Conservation (phyloP, 2,888 invertebrate species). For the Linyphia triangularis region DNA sequence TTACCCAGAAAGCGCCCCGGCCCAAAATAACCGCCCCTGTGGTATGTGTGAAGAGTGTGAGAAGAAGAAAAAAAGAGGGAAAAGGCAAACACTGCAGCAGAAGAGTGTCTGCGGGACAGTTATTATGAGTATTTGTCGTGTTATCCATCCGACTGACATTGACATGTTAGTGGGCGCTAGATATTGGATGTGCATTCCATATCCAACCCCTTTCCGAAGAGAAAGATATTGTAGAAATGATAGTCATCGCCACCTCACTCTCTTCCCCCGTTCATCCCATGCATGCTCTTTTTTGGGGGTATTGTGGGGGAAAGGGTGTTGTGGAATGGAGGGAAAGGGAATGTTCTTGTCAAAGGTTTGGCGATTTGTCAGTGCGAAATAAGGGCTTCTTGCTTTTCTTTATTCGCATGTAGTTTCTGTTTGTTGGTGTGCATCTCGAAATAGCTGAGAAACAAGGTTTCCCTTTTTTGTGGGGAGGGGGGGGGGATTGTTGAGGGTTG, state of each 20-base stretch:
- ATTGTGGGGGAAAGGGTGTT: not conserved
- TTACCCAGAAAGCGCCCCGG: not conserved
- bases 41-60: not conserved
- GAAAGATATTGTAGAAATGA: slow-evolving; percentile 46
- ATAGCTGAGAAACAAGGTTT: slow-evolving; percentile 7
- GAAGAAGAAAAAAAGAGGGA: not conserved
- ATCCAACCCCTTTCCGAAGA: not conserved
- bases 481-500: too few relatives aligned
- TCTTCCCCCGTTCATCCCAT: not conserved
- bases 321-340: slow-evolving; percentile 21
- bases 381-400: slow-evolving; percentile 41
- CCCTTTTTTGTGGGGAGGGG: not conserved
- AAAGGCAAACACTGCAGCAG: slow-evolving; percentile 52
- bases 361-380: slow-evolving; percentile 46
- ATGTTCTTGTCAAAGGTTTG: slow-evolving; percentile 57
- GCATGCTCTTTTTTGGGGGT: not conserved
- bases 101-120: slow-evolving; percentile 63
- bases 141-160: slow-evolving; percentile 70
- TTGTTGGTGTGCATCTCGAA: slow-evolving; percentile 10
- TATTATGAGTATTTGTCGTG: slow-evolving; percentile 67
- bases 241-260: slow-evolving; percentile 51
- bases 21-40: slow-evolving; percentile 21
- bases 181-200: slow-evolving; percentile 70
- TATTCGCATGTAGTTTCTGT: slow-evolving; percentile 25
- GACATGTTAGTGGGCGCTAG: slow-evolving; percentile 39